A percentile compares a stretch with the other conserved stretches of the same genome.
Conservation (phyloP, 2,797 vertebrate species). For the Tragelaphus oryx region DNA sequence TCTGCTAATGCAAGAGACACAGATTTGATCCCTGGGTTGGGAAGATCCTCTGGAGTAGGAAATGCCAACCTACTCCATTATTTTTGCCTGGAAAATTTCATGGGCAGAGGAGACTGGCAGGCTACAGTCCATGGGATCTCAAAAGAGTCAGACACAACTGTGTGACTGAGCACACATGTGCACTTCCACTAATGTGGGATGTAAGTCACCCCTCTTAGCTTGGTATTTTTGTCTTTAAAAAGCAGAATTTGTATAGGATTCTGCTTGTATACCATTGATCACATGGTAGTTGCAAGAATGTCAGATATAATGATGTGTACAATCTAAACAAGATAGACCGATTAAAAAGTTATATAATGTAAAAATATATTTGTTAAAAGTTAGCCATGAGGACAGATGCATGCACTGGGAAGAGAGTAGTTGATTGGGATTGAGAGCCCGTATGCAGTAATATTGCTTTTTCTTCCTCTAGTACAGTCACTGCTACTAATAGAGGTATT, state of each 20-base stretch:
- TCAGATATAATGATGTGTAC: constrained; percentile 51
- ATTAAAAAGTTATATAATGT: constrained; percentile 58
- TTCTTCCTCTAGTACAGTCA: background rate
- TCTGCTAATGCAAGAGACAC: background rate
- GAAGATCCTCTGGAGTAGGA: background rate
- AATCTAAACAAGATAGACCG: constrained; percentile 63
- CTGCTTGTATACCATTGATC: constrained; percentile 3
- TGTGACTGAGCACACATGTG: background rate
- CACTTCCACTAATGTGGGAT: background rate
- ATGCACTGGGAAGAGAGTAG: constrained; percentile 65
- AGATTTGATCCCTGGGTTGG: background rate
- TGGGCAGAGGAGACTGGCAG: background rate
- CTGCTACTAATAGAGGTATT: constrained; percentile 45
- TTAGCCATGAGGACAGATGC: constrained; percentile 52
- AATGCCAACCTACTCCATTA: background rate
- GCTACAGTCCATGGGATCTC: background rate
- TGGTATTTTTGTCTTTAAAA: constrained; percentile 72
- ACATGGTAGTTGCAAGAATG: constrained; percentile 72
- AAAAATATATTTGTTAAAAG: constrained; percentile 64
- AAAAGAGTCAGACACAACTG: background rate
- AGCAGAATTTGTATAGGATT: constrained; percentile 77
- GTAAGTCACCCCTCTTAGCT: constrained; percentile 61
- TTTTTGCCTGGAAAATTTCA: background rate
- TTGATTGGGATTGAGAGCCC: background rate
- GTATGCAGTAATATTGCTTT: constrained; percentile 61